Conservation (phyloP, 1,140 invertebrate species). For the Notospermus geniculatus region DNA sequence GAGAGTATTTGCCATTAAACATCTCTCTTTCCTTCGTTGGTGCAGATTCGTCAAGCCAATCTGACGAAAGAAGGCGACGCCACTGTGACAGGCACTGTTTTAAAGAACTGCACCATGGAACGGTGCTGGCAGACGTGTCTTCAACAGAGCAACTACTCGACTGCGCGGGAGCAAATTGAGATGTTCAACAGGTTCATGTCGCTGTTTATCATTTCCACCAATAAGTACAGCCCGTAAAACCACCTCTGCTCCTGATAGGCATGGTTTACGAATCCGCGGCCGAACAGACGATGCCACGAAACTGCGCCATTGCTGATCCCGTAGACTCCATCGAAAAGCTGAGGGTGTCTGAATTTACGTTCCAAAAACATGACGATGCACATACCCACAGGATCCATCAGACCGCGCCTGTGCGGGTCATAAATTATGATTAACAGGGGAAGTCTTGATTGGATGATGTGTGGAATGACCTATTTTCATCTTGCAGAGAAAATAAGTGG, state of each 20-base stretch:
- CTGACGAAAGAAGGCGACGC: constrained; percentile 74
- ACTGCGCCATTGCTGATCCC: no score
- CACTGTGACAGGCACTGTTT: constrained; percentile 75
- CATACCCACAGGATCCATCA: not conserved
- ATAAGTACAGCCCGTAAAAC: not conserved
- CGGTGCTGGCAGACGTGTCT: constrained; percentile 80
- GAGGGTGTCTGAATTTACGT: not conserved
- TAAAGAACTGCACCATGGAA: constrained; percentile 72
- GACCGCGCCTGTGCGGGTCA: not conserved
- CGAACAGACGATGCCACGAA: not conserved
- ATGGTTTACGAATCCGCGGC: not conserved
- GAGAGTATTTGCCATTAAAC: no score
- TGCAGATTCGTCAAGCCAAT: constrained; percentile 67
- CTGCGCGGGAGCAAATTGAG: constrained; percentile 63
- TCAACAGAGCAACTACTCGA: constrained; percentile 64
- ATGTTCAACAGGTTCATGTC: constrained; percentile 71
- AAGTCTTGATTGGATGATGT: not conserved
- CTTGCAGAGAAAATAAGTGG: constrained; percentile 66
- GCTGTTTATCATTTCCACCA: constrained; percentile 1
- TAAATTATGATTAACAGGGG: not conserved
- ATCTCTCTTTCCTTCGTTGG: not conserved
- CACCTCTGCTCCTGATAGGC: not conserved
- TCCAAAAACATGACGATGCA: not conserved
- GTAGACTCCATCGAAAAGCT: not conserved
- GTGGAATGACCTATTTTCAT: not conserved